A percentile compares a stretch with the other conserved stretches of the same genome.
Evolutionary conservation across 2,797 vertebrate species (phyloP).

Genomic region (Platyrinchus mystaceus): DNA sequence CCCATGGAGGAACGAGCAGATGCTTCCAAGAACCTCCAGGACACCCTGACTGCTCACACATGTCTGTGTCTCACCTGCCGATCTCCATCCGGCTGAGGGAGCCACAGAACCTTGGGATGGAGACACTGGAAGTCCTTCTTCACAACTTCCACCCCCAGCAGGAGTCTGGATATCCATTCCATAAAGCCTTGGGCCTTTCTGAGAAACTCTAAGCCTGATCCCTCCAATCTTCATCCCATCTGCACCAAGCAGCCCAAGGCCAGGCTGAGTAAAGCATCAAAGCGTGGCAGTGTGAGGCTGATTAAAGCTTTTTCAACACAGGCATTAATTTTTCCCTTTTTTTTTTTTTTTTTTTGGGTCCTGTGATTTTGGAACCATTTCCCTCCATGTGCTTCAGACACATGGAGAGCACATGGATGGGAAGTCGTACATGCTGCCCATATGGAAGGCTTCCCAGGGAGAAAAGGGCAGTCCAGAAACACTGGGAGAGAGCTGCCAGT

Average conservation of each 20-base stretch:
- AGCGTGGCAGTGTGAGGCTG: background rate
- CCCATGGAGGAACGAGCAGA: background rate
- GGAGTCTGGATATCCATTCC: background rate
- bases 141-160: background rate
- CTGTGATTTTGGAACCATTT: background rate
- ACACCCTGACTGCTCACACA: background rate
- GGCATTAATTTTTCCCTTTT: background rate
- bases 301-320: background rate
- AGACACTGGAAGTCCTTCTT: accelerated
- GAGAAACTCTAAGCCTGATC: background rate
- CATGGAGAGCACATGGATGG: background rate
- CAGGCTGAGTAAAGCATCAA: background rate
- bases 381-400: background rate
- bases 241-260: background rate
- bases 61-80: accelerated
- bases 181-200: background rate
- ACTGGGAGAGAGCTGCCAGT: accelerated
- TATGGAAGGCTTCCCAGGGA: background rate
- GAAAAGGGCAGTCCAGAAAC: background rate
- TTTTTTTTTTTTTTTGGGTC: too few relatives aligned
- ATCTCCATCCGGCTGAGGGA: background rate
- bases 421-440: background rate
- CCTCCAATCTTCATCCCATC: background rate
- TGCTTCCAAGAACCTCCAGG: background rate
- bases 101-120: background rate